Evolutionary conservation across 1,140 invertebrate genomes (phyloP).

Genomic region (Pachypeltis micranthus): DNA sequence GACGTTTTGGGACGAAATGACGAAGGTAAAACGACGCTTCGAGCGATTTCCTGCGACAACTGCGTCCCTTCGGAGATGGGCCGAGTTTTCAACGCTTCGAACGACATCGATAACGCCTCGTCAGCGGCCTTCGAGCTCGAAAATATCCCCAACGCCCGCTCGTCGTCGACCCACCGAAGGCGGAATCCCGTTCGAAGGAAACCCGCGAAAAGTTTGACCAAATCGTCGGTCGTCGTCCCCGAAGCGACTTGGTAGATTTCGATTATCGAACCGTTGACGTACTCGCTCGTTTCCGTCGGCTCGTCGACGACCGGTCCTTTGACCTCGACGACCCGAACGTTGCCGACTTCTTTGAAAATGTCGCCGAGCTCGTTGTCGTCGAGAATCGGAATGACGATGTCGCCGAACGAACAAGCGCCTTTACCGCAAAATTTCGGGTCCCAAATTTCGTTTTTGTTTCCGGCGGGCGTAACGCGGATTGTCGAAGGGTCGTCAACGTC

Average conservation of each 20-base stretch:
- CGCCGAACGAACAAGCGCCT: neutral
- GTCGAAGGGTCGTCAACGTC: too few species aligned
- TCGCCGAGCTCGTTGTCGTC: neutral
- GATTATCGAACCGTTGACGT: slow-evolving; percentile 51
- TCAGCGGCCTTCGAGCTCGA: slow-evolving; percentile 67
- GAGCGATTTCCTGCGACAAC: slow-evolving; percentile 67
- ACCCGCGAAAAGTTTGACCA: slow-evolving; percentile 58
- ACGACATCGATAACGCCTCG: slow-evolving; percentile 57
- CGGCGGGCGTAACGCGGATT: neutral
- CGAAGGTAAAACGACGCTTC: slow-evolving; percentile 52
- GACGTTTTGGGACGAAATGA: slow-evolving; percentile 73
- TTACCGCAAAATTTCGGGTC: neutral
- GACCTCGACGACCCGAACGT: neutral
- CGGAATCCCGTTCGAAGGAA: slow-evolving; percentile 60
- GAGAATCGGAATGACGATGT: neutral
- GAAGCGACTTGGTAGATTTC: slow-evolving; percentile 80
- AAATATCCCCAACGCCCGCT: slow-evolving; percentile 77
- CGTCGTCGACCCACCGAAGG: slow-evolving; percentile 91
- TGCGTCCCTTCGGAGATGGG: slow-evolving; percentile 65
- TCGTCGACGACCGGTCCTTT: neutral
- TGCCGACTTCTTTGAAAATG: neutral
- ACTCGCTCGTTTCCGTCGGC: neutral
- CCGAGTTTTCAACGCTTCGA: slow-evolving; percentile 65
- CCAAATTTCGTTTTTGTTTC: neutral
- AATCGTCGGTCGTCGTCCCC: slow-evolving; percentile 70